Conservation (phyloP, 2,113 vertebrate species). For the Xenopus laevis region DNA sequence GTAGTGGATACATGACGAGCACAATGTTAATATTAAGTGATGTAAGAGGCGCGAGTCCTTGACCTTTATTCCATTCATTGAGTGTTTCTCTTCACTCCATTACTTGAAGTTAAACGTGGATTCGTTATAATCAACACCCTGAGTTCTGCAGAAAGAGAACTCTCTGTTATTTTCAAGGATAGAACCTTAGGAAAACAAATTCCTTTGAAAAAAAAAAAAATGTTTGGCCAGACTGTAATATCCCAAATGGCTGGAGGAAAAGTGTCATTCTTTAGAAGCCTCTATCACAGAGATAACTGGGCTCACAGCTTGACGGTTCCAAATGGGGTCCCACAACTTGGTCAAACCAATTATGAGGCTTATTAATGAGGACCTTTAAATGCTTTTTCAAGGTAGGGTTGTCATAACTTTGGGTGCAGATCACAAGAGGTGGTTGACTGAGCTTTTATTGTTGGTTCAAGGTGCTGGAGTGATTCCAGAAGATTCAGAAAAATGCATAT, state of each 20-base stretch:
- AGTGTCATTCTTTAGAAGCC: too few relatives aligned
- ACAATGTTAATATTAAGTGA: not conserved
- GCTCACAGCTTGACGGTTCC: too few relatives aligned
- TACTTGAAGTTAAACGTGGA: not conserved
- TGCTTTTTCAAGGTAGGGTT: too few relatives aligned
- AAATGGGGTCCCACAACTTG: too few relatives aligned
- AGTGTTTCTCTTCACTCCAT: not conserved
- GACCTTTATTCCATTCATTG: constrained; percentile 2
- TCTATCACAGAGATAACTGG: too few relatives aligned
- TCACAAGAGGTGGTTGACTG: too few relatives aligned
- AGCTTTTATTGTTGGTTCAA: too few relatives aligned
- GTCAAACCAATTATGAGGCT: too few relatives aligned
- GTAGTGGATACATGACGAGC: not conserved
- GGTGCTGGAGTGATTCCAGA: too few relatives aligned
- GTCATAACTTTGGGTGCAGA: too few relatives aligned
- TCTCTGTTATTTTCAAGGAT: constrained; percentile 34
- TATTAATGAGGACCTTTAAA: too few relatives aligned
- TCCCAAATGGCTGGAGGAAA: not conserved
- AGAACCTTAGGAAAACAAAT: constrained; percentile 12
- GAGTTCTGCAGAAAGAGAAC: constrained; percentile 6
- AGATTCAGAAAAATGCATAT: too few relatives aligned
- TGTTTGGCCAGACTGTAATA: not conserved
- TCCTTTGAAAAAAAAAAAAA: constrained; percentile 11
- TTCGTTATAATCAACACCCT: constrained; percentile 7
- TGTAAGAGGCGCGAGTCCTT: not conserved